These are phyloP conservation scores for Cotesia vestalis DNA, from an alignment of 1,140 invertebrate species.

Conservation along the genomic window DNA sequence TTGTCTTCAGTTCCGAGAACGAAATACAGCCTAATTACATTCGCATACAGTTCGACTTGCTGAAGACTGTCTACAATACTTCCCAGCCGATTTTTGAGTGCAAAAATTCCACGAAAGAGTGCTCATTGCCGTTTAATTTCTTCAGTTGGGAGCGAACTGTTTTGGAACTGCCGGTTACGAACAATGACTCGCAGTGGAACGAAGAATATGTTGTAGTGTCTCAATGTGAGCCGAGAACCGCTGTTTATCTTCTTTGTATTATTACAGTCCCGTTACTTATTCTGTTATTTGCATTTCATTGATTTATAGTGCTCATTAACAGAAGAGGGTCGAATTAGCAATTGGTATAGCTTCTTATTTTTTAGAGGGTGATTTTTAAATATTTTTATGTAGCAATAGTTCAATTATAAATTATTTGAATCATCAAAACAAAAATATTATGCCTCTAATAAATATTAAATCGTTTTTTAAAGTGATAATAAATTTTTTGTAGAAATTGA, in stretches of 20 bases:
- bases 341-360: too few species aligned
- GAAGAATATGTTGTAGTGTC: slow-evolving; percentile 78
- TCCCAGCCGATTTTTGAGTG: slow-evolving; percentile 68
- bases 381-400: too few species aligned
- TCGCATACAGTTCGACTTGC: slow-evolving; percentile 72
- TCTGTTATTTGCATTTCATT: slow-evolving; percentile 78
- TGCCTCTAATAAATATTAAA: too few species aligned
- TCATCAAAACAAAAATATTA: too few species aligned
- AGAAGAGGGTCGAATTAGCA: too few species aligned
- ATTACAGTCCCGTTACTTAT: slow-evolving; percentile 76
- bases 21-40: slow-evolving; percentile 77
- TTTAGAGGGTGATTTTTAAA: too few species aligned
- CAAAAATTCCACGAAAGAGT: slow-evolving; percentile 71
- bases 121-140: slow-evolving; percentile 73
- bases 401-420: too few species aligned
- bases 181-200: slow-evolving; percentile 75
- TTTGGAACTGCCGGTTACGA: slow-evolving; percentile 69
- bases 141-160: slow-evolving; percentile 75
- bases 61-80: slow-evolving; percentile 76
- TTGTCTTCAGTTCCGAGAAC: slow-evolving; percentile 84
- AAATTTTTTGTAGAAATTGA: too few species aligned
- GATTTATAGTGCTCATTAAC: slow-evolving; percentile 7
- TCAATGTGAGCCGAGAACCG: slow-evolving; percentile 77
- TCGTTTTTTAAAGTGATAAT: too few species aligned
- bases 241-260: slow-evolving; percentile 75